phyloP scores from a whole-genome alignment of 2,888 invertebrate species.

The Apoda limacodes region DNA sequence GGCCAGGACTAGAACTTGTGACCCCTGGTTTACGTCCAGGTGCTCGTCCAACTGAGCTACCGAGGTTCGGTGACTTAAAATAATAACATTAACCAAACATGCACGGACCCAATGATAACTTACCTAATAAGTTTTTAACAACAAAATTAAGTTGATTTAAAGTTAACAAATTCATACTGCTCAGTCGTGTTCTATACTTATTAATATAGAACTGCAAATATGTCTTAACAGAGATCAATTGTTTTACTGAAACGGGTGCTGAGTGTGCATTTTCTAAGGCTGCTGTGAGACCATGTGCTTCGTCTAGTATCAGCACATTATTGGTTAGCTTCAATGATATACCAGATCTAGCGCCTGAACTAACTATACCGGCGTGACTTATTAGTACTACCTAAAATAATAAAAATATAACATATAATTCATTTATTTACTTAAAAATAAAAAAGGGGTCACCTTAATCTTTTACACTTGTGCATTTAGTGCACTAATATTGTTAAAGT shows the following conservation, averaged over 20 bases:
- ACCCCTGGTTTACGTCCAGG: too few species aligned
- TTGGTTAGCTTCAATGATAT: slow-evolving; percentile 67
- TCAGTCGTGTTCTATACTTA: slow-evolving; percentile 79
- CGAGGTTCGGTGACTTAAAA: too few species aligned
- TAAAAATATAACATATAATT: too few species aligned
- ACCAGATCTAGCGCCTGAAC: slow-evolving; percentile 50
- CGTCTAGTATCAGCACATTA: slow-evolving; percentile 91
- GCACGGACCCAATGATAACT: slow-evolving; percentile 20
- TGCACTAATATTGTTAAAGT: too few species aligned
- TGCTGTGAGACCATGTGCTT: slow-evolving; percentile 96
- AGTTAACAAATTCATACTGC: slow-evolving; percentile 81
- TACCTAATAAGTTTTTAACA: slow-evolving; percentile 73
- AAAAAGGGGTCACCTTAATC: too few species aligned
- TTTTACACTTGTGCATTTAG: too few species aligned
- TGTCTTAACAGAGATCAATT: slow-evolving; percentile 73
- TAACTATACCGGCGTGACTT: slow-evolving; percentile 58
- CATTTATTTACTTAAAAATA: too few species aligned
- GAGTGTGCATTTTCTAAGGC: slow-evolving; percentile 90
- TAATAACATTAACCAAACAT: too few species aligned
- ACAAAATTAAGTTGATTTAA: slow-evolving; percentile 87
- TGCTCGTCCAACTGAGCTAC: too few species aligned
- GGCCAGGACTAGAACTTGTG: too few species aligned
- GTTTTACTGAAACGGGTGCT: slow-evolving; percentile 75
- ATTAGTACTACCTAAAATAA: slow-evolving; percentile 46
- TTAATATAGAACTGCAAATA: slow-evolving; percentile 79